Evolutionary conservation across 2,888 invertebrate genomes (phyloP).

Genomic region (Crocallis elinguaria): DNA sequence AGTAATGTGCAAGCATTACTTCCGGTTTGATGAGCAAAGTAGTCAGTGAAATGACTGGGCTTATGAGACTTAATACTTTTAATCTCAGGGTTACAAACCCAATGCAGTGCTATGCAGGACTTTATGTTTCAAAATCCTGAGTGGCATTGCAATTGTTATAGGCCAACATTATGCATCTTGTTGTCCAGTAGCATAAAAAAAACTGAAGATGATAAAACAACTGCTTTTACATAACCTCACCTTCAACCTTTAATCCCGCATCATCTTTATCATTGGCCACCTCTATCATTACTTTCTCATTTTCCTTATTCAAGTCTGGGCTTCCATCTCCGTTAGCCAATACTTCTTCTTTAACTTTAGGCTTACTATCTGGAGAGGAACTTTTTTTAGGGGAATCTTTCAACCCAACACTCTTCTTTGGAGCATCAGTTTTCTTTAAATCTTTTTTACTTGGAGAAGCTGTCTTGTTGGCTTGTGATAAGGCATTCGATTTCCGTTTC

Average conservation of each 20-base stretch:
- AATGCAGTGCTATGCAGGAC: too few relatives aligned
- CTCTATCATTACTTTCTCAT: conserved; percentile 31
- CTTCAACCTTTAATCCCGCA: conserved; percentile 45
- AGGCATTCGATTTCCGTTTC: conserved; percentile 34
- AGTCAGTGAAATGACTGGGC: too few relatives aligned
- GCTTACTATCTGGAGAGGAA: conserved; percentile 15
- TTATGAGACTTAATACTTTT: too few relatives aligned
- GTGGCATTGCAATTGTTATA: too few relatives aligned
- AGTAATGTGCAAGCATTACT: too few relatives aligned
- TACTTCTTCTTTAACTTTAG: conserved; percentile 34
- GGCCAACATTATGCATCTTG: too few relatives aligned
- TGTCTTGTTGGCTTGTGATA: conserved; percentile 10
- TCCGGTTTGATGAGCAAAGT: too few relatives aligned
- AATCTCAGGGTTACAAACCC: too few relatives aligned
- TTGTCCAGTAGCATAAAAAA: too few relatives aligned
- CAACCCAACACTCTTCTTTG: background rate
- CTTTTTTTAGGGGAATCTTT: conserved; percentile 18
- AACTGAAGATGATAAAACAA: too few relatives aligned
- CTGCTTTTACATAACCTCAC: conserved; percentile 38
- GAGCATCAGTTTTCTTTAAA: background rate
- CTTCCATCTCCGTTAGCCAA: conserved; percentile 14
- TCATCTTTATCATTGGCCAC: conserved; percentile 35
- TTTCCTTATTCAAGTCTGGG: conserved; percentile 26
- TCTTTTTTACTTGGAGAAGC: conserved; percentile 8
- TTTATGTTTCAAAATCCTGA: too few relatives aligned